Evolutionary conservation across 2,113 vertebrate genomes (phyloP), one percentile per base, ranked within the genome.

Genomic region (Pomatorhinus ruficollis): DNA sequence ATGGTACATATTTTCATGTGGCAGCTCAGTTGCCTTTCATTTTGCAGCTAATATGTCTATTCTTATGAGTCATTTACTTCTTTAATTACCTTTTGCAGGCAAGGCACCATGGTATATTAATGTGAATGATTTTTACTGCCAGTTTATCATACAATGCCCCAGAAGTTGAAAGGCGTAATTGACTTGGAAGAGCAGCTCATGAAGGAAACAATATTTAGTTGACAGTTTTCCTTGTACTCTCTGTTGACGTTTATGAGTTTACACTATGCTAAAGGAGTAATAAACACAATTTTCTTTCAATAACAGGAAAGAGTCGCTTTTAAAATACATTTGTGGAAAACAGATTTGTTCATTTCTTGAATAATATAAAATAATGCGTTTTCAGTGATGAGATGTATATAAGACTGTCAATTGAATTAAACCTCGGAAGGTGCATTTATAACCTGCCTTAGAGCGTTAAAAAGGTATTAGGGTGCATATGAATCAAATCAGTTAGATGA

Each of bases 41-140:
- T 99, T 98, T 99, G 98, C 98, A 96, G 98, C 99, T 99, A 99
- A 99, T 99, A 99, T 98, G 99, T 99, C 99, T 99, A 98, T 99
- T 99, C 99, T 99, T 99, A 99, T 99, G 99, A 99, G 99, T 99
- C 99, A 99, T 99, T 99, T 99, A 99, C 99, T 99, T 99, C 99
- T 99, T 99, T 99, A 99, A 99, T 99, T 99, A 99, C 99, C 99
- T 99, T 99, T 99, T 99, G 99, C 99, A 99, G 99, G 99, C 99
- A 99, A 99, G 99, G 99, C 99, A 99, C 99, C 99, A 99, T 99
- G 99, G 99, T 99, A 99, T 99, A 99, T 99, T 99, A 99, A 99
- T 99, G 99, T 98, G 99, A 99, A 99, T 99, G 99, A 99, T 99
- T 99, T 99, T 99, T 99, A 99, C 99, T 99, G 99, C 99, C 99